Conservation (phyloP, 35 echinoderm and acorn worm species). For the Anneissia japonica region DNA sequence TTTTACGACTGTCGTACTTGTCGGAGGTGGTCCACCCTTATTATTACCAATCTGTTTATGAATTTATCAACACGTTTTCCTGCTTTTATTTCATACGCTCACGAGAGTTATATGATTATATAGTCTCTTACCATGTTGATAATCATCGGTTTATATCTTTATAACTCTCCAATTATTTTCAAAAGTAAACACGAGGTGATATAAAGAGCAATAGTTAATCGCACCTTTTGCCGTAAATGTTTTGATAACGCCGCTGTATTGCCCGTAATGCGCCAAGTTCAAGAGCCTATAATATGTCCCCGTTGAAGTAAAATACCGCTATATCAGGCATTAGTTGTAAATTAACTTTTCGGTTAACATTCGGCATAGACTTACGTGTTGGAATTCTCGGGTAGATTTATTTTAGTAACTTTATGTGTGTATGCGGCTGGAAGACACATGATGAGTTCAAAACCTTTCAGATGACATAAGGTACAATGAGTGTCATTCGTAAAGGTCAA, state of each 20-base stretch:
- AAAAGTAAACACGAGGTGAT: not conserved
- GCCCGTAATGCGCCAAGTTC: not conserved
- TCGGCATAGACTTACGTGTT: not conserved
- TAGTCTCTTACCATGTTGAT: not conserved
- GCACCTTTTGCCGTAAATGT: not conserved
- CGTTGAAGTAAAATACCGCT: not conserved
- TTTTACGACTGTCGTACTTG: not conserved
- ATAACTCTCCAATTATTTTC: not conserved
- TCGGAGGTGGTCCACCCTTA: not conserved
- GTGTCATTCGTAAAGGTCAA: too few species aligned
- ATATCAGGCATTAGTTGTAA: not conserved
- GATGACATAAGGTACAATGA: not conserved
- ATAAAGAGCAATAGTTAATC: not conserved
- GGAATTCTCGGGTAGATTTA: not conserved
- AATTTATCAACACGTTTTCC: not conserved
- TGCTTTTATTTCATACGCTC: not conserved
- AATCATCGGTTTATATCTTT: not conserved
- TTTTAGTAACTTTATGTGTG: not conserved
- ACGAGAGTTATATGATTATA: not conserved
- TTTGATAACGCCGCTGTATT: not conserved
- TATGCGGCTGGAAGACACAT: not conserved
- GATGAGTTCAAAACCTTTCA: not conserved
- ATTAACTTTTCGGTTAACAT: not conserved
- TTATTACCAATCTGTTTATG: not conserved
- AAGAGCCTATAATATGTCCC: not conserved